phyloP scores from a whole-genome alignment of 2,113 vertebrate species.

The Thunnus thynnus region DNA sequence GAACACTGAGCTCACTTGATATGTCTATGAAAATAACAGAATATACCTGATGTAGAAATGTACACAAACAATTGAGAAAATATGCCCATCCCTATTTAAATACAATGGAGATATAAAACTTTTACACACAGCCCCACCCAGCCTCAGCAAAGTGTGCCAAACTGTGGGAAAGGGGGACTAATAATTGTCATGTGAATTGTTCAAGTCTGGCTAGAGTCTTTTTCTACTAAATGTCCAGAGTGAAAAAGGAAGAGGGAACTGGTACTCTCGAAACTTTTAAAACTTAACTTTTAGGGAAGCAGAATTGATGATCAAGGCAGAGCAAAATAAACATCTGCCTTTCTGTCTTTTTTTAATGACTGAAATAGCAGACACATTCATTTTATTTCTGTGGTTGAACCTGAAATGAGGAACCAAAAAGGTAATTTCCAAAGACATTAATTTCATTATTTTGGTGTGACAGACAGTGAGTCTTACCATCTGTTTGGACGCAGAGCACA shows the following conservation, averaged over 20 bases:
- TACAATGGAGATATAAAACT: slow-evolving; percentile 42
- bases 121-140: neutral
- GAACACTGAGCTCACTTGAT: neutral
- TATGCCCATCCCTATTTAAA: neutral
- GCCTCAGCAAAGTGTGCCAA: slow-evolving; percentile 33
- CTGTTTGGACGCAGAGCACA: slow-evolving; percentile 61
- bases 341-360: neutral
- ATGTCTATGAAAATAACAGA: neutral
- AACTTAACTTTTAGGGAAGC: slow-evolving; percentile 47
- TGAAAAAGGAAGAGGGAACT: slow-evolving; percentile 23
- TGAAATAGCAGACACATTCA: slow-evolving; percentile 10
- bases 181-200: neutral
- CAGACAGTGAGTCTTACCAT: slow-evolving; percentile 43
- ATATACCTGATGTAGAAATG: neutral
- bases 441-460: neutral
- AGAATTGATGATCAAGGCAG: neutral
- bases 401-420: slow-evolving; percentile 7
- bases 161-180: neutral
- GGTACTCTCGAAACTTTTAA: neutral
- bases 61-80: neutral
- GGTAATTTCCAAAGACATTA: neutral
- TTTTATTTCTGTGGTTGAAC: slow-evolving; percentile 2
- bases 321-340: slow-evolving; percentile 10
- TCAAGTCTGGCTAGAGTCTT: neutral
- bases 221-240: slow-evolving; percentile 25